phyloP scores from a whole-genome alignment of 2,888 invertebrate genomes.

The Liodrosophila aerea region DNA sequence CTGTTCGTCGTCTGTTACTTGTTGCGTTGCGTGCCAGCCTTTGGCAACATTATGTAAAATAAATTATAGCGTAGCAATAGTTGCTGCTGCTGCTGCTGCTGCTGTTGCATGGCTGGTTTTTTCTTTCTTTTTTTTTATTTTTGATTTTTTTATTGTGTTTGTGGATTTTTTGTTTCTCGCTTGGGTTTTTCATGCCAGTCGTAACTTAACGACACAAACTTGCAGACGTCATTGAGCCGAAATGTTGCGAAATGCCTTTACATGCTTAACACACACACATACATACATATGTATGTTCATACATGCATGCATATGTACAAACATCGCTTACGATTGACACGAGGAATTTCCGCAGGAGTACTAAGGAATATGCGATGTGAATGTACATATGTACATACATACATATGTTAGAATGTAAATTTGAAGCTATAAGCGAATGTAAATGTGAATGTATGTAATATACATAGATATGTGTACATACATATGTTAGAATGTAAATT shows the following conservation, averaged over 20 bases:
- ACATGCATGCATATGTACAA: not conserved
- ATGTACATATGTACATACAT: not conserved
- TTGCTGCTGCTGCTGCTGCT: slow-evolving; percentile 22
- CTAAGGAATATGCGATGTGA: too few relatives aligned
- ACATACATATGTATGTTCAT: not conserved
- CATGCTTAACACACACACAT: slow-evolving; percentile 1
- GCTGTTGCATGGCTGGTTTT: slow-evolving; percentile 18
- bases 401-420: too few relatives aligned
- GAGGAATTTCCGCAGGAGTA: too few relatives aligned
- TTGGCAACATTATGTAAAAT: slow-evolving; percentile 73
- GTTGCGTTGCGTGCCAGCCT: slow-evolving; percentile 48
- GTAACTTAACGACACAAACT: slow-evolving; percentile 33
- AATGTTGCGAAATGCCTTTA: slow-evolving; percentile 23
- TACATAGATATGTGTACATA: too few relatives aligned
- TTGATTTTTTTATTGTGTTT: too few relatives aligned
- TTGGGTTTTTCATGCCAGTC: slow-evolving; percentile 38
- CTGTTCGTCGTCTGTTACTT: too few relatives aligned
- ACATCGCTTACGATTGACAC: too few relatives aligned
- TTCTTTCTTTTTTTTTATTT: slow-evolving; percentile 19
- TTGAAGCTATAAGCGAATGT: too few relatives aligned
- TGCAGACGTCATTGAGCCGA: slow-evolving; percentile 36
- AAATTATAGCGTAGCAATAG: slow-evolving; percentile 52
- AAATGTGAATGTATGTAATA: too few relatives aligned
- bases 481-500: too few relatives aligned
- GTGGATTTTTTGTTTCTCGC: not conserved